Evolutionary conservation across 2,113 vertebrate species (phyloP).

Genomic region (Alces alces): DNA sequence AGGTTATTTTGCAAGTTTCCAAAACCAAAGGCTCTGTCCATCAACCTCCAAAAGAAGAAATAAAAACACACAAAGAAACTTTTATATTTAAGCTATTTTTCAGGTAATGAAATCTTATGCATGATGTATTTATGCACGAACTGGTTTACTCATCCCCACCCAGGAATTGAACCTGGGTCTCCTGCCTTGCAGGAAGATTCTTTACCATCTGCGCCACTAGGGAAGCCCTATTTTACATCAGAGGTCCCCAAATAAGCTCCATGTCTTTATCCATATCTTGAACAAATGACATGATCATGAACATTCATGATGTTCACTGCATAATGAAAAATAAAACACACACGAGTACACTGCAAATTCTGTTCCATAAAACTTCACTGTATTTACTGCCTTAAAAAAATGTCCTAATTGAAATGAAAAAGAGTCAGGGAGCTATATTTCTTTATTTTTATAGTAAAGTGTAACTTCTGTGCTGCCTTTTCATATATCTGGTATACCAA

Average conservation of each 20-base stretch:
- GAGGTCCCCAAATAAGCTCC: not conserved
- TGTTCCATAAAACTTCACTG: constrained; percentile 24
- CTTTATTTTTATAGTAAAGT: not conserved
- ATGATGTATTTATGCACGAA: not conserved
- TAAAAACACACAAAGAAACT: not conserved
- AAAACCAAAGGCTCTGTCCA: not conserved
- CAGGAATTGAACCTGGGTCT: not conserved
- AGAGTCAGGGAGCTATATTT: not conserved
- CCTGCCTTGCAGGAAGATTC: not conserved
- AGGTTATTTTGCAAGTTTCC: not conserved
- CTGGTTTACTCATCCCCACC: not conserved
- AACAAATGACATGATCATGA: not conserved
- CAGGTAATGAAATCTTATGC: not conserved
- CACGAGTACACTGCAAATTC: not conserved
- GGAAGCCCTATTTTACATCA: not conserved
- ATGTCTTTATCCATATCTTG: not conserved
- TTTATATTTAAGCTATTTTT: not conserved
- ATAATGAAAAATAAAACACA: constrained; percentile 53
- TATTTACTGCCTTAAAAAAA: constrained; percentile 49
- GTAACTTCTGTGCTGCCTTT: not conserved
- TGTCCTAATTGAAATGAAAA: constrained; percentile 39
- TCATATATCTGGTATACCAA: not conserved
- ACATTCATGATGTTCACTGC: not conserved
- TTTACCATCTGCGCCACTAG: not conserved
- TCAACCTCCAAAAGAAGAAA: not conserved